phyloP scores from a whole-genome alignment of 2,797 vertebrate genomes.

The Manis javanica region DNA sequence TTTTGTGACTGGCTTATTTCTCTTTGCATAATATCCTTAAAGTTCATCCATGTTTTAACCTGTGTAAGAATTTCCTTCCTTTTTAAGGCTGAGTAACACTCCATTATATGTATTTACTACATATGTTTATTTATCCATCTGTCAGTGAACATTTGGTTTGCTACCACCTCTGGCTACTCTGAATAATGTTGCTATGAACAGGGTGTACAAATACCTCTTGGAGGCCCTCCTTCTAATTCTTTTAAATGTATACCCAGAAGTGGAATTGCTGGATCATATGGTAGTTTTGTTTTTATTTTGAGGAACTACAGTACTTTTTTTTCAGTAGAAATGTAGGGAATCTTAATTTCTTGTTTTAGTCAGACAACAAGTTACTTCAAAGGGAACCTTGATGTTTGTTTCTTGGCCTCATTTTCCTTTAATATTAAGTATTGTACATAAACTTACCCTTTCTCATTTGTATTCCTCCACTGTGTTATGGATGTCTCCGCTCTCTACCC shows the following conservation, averaged over 20 bases:
- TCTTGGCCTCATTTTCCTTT: neutral
- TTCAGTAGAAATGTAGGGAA: neutral
- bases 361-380: neutral
- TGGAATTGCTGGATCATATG: neutral
- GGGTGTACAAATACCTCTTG: neutral
- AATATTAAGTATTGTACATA: neutral
- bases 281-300: conserved; percentile 22
- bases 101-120: neutral
- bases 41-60: neutral
- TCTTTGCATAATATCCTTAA: neutral
- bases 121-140: neutral
- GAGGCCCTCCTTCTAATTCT: neutral
- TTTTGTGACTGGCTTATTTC: conserved; percentile 36
- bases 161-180: neutral
- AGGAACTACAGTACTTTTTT: neutral
- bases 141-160: neutral
- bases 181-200: neutral
- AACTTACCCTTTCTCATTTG: neutral
- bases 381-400: neutral
- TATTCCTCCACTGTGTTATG: neutral
- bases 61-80: neutral
- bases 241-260: neutral
- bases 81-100: neutral
- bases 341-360: conserved; percentile 32
- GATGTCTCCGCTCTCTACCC: neutral